A percentile compares a stretch with the other conserved stretches of the same genome.
These are phyloP conservation scores for Drosophila mayaguana DNA, from an alignment of 2,888 invertebrate genomes.

Conservation along the genomic window DNA sequence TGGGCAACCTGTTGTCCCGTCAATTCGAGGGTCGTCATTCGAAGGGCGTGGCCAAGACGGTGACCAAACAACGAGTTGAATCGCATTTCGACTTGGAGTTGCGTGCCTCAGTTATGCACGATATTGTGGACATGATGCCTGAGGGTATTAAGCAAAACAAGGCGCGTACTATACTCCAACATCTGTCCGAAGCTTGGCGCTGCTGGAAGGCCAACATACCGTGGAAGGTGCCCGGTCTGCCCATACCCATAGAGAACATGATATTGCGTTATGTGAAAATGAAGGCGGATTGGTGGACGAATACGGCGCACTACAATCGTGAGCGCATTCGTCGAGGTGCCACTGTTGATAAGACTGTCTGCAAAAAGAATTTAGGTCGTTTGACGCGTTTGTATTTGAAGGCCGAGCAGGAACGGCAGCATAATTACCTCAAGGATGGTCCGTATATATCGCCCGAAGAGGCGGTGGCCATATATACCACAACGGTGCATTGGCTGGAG, in stretches of 20 bases:
- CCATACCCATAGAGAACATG: slow-evolving; percentile 99
- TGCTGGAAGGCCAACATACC: slow-evolving; percentile 99
- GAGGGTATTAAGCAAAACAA: slow-evolving; percentile 99
- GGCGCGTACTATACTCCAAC: slow-evolving; percentile 98
- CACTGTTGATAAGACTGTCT: slow-evolving; percentile 99
- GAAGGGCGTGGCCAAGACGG: slow-evolving; percentile 99
- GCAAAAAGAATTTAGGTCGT: slow-evolving; percentile 99
- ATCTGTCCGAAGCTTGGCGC: slow-evolving; percentile 99
- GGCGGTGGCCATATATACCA: slow-evolving; percentile 99
- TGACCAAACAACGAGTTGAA: slow-evolving; percentile 99
- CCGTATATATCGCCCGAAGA: slow-evolving; percentile 99
- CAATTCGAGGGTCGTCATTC: slow-evolving; percentile 99
- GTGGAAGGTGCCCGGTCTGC: slow-evolving; percentile 99
- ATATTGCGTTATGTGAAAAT: slow-evolving; percentile 99
- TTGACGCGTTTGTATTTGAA: slow-evolving; percentile 98
- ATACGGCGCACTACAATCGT: slow-evolving; percentile 99
- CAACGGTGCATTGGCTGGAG: slow-evolving; percentile 99
- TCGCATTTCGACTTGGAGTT: slow-evolving; percentile 99
- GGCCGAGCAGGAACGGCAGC: slow-evolving; percentile 99
- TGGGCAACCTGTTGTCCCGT: slow-evolving; percentile 98
- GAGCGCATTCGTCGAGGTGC: slow-evolving; percentile 99
- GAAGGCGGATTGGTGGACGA: slow-evolving; percentile 99
- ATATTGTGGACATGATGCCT: slow-evolving; percentile 99
- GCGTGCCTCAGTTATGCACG: slow-evolving; percentile 97
- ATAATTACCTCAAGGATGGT: slow-evolving; percentile 99